phyloP scores from a whole-genome alignment of 2,797 vertebrate species.

The Australoheros facetus region DNA sequence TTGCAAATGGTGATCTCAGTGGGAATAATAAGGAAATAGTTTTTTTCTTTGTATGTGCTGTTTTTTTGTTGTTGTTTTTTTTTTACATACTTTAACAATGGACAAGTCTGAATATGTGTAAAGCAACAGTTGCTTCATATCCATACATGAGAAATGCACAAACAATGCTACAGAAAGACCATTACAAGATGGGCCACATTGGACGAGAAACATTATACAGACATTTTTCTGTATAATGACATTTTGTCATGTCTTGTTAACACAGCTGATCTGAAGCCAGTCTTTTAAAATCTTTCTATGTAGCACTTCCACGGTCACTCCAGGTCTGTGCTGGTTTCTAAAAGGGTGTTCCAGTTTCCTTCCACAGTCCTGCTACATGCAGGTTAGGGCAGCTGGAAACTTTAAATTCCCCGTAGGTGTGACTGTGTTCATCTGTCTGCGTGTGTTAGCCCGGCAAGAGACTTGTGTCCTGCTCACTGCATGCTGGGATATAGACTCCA shows the following conservation, averaged over 20 bases:
- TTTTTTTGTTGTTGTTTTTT: neutral
- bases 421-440: conserved; percentile 49
- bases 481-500: conserved; percentile 31
- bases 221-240: neutral
- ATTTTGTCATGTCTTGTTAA: neutral
- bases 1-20: too few relatives aligned
- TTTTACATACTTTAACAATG: neutral
- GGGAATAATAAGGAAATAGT: neutral
- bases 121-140: too few relatives aligned
- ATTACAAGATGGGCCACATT: neutral
- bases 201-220: neutral
- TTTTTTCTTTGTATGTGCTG: neutral
- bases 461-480: conserved; percentile 35
- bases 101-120: too few relatives aligned
- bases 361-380: conserved; percentile 43
- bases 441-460: conserved; percentile 43
- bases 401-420: conserved; percentile 52
- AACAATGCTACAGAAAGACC: too few relatives aligned
- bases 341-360: conserved; percentile 48
- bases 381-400: conserved; percentile 62
- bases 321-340: conserved; percentile 31
- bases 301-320: conserved; percentile 14
- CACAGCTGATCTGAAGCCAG: neutral
- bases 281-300: conserved; percentile 23
- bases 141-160: too few relatives aligned